A percentile compares a stretch with the other conserved stretches of the same genome.
Conservation (phyloP, 1,140 invertebrate genomes). For the Atta texana region DNA sequence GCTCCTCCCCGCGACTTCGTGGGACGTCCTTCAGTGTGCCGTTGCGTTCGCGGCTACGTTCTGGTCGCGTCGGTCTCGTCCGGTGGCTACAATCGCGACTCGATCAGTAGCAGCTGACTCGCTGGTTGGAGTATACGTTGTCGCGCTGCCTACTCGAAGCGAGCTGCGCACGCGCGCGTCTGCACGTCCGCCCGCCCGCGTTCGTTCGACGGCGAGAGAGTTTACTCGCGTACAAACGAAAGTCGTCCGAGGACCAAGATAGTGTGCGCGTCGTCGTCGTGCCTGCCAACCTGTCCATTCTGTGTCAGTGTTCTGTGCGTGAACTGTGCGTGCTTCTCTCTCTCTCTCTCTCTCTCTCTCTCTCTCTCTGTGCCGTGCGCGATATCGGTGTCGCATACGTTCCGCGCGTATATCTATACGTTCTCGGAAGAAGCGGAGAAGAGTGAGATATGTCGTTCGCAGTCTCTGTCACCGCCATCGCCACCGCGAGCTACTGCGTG, state of each 20-base stretch:
- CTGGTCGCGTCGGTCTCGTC: background rate
- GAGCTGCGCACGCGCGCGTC: conserved; percentile 26
- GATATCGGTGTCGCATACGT: background rate
- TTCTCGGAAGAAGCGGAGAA: conserved; percentile 39
- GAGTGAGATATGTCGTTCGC: conserved; percentile 33
- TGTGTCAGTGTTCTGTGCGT: background rate
- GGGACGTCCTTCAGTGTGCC: conserved; percentile 43
- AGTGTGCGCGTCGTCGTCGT: background rate
- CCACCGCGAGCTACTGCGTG: conserved; percentile 6
- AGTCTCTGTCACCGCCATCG: background rate
- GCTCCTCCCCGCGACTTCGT: conserved; percentile 18
- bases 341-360: no score
- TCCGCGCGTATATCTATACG: conserved; percentile 28
- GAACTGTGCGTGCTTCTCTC: background rate
- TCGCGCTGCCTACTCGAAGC: conserved; percentile 31
- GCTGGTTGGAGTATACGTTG: conserved; percentile 65
- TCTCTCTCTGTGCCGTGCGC: background rate
- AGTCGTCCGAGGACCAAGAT: background rate
- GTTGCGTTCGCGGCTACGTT: conserved; percentile 33
- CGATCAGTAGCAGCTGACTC: conserved; percentile 78
- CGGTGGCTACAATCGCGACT: conserved; percentile 20
- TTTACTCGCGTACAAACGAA: conserved; percentile 16
- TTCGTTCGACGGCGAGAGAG: conserved; percentile 6
- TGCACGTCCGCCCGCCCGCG: background rate
- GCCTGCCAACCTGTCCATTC: background rate